A percentile compares a stretch with the other conserved stretches of the same genome.
phyloP scores from a whole-genome alignment of 1,140 invertebrate genomes.

The Hestina assimilis region DNA sequence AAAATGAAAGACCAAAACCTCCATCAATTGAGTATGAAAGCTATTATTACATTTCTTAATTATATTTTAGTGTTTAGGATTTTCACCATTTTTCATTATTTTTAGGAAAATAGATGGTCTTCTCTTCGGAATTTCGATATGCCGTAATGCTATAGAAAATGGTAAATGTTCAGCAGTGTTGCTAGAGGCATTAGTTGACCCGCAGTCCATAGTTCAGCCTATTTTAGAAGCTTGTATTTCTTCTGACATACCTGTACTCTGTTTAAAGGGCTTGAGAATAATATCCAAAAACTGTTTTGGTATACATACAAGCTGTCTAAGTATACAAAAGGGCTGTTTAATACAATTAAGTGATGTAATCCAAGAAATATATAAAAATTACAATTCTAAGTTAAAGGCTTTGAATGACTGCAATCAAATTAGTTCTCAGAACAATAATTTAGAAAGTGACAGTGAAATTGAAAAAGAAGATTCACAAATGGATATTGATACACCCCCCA shows the following conservation, averaged over 20 bases:
- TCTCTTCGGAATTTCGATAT: slow-evolving; percentile 56
- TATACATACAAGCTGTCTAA: slow-evolving; percentile 56
- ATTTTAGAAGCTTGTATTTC: slow-evolving; percentile 44
- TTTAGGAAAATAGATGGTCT: slow-evolving; percentile 55
- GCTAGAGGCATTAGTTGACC: slow-evolving; percentile 53
- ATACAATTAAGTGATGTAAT: slow-evolving; percentile 35
- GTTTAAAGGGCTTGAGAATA: slow-evolving; percentile 45
- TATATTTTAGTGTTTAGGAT: not conserved
- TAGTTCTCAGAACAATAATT: slow-evolving; percentile 9
- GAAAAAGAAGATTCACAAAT: slow-evolving; percentile 13
- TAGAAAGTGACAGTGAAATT: slow-evolving; percentile 8
- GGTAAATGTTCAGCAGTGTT: slow-evolving; percentile 43
- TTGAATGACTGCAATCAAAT: not conserved
- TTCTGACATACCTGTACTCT: slow-evolving; percentile 41
- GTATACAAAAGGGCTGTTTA: slow-evolving; percentile 39
- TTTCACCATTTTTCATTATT: slow-evolving; percentile 25
- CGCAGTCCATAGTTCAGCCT: slow-evolving; percentile 52
- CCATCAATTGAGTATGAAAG: slow-evolving; percentile 47
- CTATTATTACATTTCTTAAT: not conserved
- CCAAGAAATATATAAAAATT: slow-evolving; percentile 34
- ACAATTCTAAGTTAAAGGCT: slow-evolving; percentile 2
- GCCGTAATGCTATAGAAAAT: slow-evolving; percentile 33
- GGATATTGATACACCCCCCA: slow-evolving; percentile 14
- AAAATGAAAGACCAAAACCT: slow-evolving; percentile 53
- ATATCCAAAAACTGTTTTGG: slow-evolving; percentile 43